Conservation (phyloP, 2,888 invertebrate species). For the Lamproptera curius region DNA sequence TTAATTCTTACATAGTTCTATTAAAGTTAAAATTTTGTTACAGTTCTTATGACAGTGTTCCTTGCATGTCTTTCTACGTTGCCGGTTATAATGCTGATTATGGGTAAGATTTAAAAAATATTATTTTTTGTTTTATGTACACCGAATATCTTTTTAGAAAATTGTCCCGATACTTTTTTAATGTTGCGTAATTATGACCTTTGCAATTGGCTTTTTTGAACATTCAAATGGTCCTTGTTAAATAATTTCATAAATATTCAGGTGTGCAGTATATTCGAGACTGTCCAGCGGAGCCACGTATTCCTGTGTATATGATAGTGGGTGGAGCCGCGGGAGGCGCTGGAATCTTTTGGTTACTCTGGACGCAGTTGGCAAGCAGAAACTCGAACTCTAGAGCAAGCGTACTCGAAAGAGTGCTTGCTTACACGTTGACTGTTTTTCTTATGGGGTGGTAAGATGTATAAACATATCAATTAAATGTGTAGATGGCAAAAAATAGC, state of each 20-base stretch:
- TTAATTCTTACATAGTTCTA: background rate
- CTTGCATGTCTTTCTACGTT: constrained; percentile 82
- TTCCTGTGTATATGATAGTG: constrained; percentile 91
- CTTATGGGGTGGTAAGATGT: constrained; percentile 83
- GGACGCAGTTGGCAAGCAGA: constrained; percentile 81
- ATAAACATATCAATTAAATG: too few species aligned
- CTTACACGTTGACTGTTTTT: constrained; percentile 84
- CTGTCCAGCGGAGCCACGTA: constrained; percentile 86
- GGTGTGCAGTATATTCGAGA: constrained; percentile 88
- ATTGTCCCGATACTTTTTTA: too few species aligned
- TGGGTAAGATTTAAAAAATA: constrained; percentile 83
- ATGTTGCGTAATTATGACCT: background rate
- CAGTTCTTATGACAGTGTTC: constrained; percentile 84
- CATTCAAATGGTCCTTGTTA: too few species aligned
- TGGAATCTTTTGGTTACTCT: constrained; percentile 82
- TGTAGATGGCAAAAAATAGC: too few species aligned
- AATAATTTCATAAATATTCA: constrained; percentile 36
- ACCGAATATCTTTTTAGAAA: too few species aligned
- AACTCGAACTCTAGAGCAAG: constrained; percentile 75
- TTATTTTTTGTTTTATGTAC: too few species aligned
- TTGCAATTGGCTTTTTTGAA: too few species aligned
- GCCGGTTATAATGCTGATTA: constrained; percentile 86
- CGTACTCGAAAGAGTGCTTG: constrained; percentile 78
- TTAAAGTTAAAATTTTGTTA: constrained; percentile 44
- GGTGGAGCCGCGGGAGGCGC: constrained; percentile 86